These are phyloP conservation scores for Oxystoma pomonae DNA, from an alignment of 2,888 invertebrate species.

Conservation along the genomic window DNA sequence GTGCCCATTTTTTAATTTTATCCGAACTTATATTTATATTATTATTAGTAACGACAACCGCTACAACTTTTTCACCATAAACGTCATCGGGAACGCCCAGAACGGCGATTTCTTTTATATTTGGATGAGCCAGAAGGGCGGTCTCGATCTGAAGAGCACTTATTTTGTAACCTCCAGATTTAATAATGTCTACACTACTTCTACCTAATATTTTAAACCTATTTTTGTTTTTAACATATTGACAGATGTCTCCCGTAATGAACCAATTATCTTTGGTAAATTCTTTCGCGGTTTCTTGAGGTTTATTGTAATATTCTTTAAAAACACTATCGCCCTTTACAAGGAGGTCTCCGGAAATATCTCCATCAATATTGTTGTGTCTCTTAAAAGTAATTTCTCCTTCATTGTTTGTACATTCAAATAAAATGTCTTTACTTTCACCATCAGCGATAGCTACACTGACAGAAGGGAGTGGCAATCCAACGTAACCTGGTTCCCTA, in stretches of 20 bases:
- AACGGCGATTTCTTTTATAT: constrained; percentile 72
- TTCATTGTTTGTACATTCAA: constrained; percentile 40
- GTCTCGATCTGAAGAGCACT: constrained; percentile 84
- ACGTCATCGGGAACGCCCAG: constrained; percentile 64
- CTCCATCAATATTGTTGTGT: constrained; percentile 21
- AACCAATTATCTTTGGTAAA: constrained; percentile 84
- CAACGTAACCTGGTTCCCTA: constrained; percentile 63
- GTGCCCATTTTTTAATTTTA: constrained; percentile 19
- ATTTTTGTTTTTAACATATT: constrained; percentile 52
- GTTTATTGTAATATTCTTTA: constrained; percentile 72
- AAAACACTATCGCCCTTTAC: constrained; percentile 66
- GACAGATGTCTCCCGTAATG: constrained; percentile 80
- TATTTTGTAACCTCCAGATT: constrained; percentile 81
- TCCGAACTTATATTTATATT: constrained; percentile 17
- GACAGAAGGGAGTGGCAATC: constrained; percentile 70
- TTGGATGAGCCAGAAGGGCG: constrained; percentile 67
- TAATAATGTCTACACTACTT: constrained; percentile 79
- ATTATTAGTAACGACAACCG: constrained; percentile 39
- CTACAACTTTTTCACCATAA: constrained; percentile 76
- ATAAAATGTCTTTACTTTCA: constrained; percentile 30
- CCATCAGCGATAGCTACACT: constrained; percentile 54
- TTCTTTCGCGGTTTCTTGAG: constrained; percentile 61
- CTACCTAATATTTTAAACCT: constrained; percentile 76
- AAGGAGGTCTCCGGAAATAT: constrained; percentile 55
- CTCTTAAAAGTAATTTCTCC: constrained; percentile 15